phyloP scores from a whole-genome alignment of 2,888 invertebrate genomes.

The Elmis aenea region DNA sequence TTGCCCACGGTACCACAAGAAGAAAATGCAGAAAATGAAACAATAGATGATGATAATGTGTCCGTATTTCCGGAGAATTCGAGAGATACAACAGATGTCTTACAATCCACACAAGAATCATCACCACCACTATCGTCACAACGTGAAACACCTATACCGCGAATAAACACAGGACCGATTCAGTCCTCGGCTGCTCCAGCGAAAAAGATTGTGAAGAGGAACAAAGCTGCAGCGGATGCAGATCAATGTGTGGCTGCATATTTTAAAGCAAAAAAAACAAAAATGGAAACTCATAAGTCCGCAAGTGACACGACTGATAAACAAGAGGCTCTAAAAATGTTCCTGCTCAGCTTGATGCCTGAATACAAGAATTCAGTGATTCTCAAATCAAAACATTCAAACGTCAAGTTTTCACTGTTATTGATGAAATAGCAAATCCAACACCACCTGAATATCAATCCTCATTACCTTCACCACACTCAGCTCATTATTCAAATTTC shows the following conservation, averaged over 20 bases:
- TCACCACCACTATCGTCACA: constrained; percentile 4
- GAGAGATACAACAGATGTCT: background rate
- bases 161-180: constrained; percentile 1
- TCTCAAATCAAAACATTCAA: constrained; percentile 23
- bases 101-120: constrained; percentile 5
- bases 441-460: background rate
- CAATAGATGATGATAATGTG: background rate
- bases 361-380: constrained; percentile 23
- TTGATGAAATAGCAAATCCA: constrained; percentile 11
- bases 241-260: constrained; percentile 21
- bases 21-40: constrained; percentile 2
- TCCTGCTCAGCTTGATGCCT: constrained; percentile 22
- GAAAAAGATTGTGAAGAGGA: constrained; percentile 14
- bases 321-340: constrained; percentile 19
- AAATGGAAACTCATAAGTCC: constrained; percentile 2
- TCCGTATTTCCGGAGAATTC: no score
- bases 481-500: background rate
- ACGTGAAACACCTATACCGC: constrained; percentile 1
- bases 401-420: constrained; percentile 18
- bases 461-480: background rate
- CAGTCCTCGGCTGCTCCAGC: constrained; percentile 10
- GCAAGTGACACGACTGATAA: constrained; percentile 4
- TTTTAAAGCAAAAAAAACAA: constrained; percentile 21
- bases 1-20: constrained; percentile 7
- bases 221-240: constrained; percentile 17